Base-by-base conservation (phyloP, 2,888 invertebrate species). In the Congeria kusceri region DNA sequence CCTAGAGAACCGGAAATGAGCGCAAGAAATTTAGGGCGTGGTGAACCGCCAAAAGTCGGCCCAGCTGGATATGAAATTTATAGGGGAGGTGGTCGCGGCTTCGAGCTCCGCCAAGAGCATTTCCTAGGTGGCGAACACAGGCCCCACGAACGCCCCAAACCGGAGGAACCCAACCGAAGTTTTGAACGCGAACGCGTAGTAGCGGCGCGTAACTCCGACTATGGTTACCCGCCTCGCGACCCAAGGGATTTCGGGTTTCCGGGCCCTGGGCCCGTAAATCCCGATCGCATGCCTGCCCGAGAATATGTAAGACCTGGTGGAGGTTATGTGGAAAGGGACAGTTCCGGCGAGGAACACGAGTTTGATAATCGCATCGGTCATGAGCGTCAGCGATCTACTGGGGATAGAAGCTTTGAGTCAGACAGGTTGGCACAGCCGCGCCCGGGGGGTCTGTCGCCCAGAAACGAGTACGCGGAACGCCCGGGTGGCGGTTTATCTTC, bases 61-160 rank as follows among this genome's bases (percentile, higher is more conserved):
- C 44, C 64, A 23, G 80, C 75, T 11, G 62, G 80, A 66, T 80
- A 80, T 57, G 73, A 74, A 29, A 57, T 80, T 13, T 78, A 73
- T 29, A 46, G 47, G 15, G 56, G 64, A 57, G 63, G 70, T 23
- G 78, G 78, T 1, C 70, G 80, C 28, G 75, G 83, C 11, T 49
- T 85, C 23, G 88, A 86, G 49, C 68, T 87, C 25, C 80, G 80
- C 59, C 86, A 86, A 63, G 88, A 87, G 20, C 84, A 85, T 77
- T 87, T 88, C 61, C 62, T 78, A 18, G 76, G 72, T 27, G 74
- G 69, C 57, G 63, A 74, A 15, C 64, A 70, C 11, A 63, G 32
- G 15, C 59, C 68, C 18, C 27, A 20, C n/a, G 66, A 59, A 25
- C 57, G 66, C 4, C 58, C 47, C 13, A 59, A 32, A 44, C 58